Evolutionary conservation across 2,888 invertebrate species (phyloP), one percentile per base, ranked within the genome.

Genomic region (Iphiclides podalirius): DNA sequence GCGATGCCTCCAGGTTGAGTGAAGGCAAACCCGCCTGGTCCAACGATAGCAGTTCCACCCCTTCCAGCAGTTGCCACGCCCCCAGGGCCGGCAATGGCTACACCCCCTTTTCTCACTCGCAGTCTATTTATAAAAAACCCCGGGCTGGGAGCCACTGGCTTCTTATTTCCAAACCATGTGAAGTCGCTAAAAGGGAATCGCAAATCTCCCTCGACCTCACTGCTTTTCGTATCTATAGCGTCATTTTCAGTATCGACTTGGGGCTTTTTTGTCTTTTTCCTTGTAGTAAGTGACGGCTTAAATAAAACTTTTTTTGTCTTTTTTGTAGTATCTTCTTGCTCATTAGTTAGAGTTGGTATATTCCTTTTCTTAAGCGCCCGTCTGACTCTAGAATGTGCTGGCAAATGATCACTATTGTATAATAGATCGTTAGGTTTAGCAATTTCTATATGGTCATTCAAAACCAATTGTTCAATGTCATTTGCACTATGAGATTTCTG

Each of bases 11-110:
- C 91, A 0, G 94, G 94, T 69, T 93, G 93, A 0, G 94, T 94
- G 57, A 93, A 92, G 0, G 94, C 94, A 11, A 93, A 89, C 0
- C 94, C 94, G 31, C 94, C 94, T 0, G 95, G 94, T 0, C 95
- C 94, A 1, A 95, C 94, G 47, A 95, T 93, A 0, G 95, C 94
- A 0, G 94, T 94, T 3, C 95, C 95, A 4, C 94, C 95, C 64
- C 91, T 92, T 9, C 94, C 94, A 1, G 94, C 94, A 0, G 94
- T 94, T 0, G 95, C 95, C 8, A 94, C 93, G 26, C 94, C 94
- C n/a, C 94, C 94, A 0, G 95, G 94, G 0, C 94, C 94, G 1
- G 94, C 95, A 43, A 95, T 94, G 0, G 94, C 94, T 4, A 95
- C 94, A 11, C 95, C 94, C 1, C 95, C 95, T 70, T 91, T 91